These are phyloP conservation scores for Peromyscus attwateri DNA, from an alignment of 2,797 vertebrate genomes.

Conservation along the genomic window DNA sequence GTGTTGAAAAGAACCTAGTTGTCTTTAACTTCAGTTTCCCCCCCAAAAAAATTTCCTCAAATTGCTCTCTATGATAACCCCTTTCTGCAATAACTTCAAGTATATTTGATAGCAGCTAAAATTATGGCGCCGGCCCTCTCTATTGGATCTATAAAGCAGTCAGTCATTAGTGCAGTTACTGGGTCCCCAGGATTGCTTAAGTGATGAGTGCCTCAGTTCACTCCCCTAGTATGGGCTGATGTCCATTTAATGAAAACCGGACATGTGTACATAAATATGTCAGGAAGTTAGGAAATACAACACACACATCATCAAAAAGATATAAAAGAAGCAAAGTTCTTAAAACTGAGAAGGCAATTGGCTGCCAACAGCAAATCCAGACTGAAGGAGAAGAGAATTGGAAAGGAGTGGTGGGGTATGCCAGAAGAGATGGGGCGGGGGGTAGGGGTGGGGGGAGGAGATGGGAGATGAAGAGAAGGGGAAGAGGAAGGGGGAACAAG, in stretches of 20 bases:
- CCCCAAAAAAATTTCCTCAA: constrained; percentile 19
- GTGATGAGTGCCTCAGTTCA: constrained; percentile 24
- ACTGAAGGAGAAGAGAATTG: neutral
- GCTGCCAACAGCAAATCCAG: neutral
- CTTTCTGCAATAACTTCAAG: constrained; percentile 46
- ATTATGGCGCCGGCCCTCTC: neutral
- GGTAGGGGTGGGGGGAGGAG: fast-evolving
- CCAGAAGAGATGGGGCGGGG: neutral
- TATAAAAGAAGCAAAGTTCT: constrained; percentile 19
- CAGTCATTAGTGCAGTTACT: constrained; percentile 42
- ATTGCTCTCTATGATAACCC: neutral
- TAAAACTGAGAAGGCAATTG: neutral
- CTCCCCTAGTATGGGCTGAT: neutral
- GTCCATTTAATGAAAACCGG: constrained; percentile 15
- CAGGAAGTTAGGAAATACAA: constrained; percentile 51
- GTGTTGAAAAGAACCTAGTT: constrained; percentile 46
- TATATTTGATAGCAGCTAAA: constrained; percentile 43
- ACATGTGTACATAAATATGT: constrained; percentile 8
- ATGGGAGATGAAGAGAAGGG: fast-evolving
- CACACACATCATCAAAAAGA: neutral
- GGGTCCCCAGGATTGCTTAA: constrained; percentile 46
- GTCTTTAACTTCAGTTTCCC: constrained; percentile 41
- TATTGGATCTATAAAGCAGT: constrained; percentile 58
- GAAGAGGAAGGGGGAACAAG: too few species aligned
- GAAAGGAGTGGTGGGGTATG: neutral